Percentiles rank a stretch among this genome's conserved stretches.
Conservation (phyloP, 2,113 vertebrate genomes). For the Carassius gibelio region DNA sequence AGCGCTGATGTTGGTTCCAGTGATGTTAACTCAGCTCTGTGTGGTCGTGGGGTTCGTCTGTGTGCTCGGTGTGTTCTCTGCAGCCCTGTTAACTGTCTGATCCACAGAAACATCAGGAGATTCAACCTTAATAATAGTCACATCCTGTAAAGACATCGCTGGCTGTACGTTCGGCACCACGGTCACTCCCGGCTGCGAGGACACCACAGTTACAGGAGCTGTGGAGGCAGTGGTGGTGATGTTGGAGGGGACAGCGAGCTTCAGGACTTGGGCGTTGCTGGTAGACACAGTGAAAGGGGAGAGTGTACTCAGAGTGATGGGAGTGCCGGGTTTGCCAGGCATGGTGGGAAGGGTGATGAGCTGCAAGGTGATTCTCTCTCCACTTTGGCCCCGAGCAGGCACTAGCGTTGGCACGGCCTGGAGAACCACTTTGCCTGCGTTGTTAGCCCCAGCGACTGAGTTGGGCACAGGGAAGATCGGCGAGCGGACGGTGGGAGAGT, state of each 20-base stretch:
- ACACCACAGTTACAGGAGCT: not conserved
- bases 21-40: conserved; percentile 37
- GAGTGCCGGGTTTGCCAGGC: conserved; percentile 62
- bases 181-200: not conserved
- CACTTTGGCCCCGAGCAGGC: conserved; percentile 83
- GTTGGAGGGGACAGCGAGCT: conserved; percentile 23
- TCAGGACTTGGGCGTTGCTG: conserved; percentile 47
- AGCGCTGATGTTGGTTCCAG: not conserved
- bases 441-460: conserved; percentile 68
- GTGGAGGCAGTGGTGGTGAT: conserved; percentile 1
- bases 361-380: conserved; percentile 93
- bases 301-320: conserved; percentile 47
- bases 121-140: conserved; percentile 54
- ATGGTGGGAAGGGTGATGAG: conserved; percentile 91
- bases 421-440: conserved; percentile 86
- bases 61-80: conserved; percentile 29
- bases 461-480: conserved; percentile 82
- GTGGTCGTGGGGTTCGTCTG: conserved; percentile 57
- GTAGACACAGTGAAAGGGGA: conserved; percentile 47
- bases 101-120: not conserved
- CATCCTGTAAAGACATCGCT: conserved; percentile 33
- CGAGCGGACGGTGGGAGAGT: conserved; percentile 80
- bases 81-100: conserved; percentile 20
- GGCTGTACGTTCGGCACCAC: not conserved
- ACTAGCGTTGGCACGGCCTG: conserved; percentile 93